Base-by-base conservation (phyloP, 2,888 invertebrate genomes). In the Allacma fusca region DNA sequence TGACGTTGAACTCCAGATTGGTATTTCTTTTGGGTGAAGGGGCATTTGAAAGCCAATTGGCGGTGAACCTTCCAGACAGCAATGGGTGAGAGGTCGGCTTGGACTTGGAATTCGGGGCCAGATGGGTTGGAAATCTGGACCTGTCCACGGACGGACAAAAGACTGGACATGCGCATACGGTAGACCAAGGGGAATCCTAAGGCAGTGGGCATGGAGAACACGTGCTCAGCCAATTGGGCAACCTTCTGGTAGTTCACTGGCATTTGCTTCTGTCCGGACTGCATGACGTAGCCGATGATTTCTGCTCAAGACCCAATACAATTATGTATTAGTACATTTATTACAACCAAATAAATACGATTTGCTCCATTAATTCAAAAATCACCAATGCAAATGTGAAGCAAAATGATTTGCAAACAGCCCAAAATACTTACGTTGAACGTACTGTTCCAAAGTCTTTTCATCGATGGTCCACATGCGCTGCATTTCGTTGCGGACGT, bases 111-210 rank as follows among this genome's bases (percentile, higher is more conserved):
- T 23, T 82, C 82, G n/a, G 73, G n/a, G 16, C 71, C 77, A 5
- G 64, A 24, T n/a, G 59, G 40, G 40, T 29, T 77, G 70, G 77
- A 72, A 9, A 82, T 16, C 44, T 77, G 81, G 50, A 80, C 71
- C 62, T 78, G 74, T 79, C 83, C 83, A 50, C 80, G 81, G n/a
- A 82, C 24, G 16, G 62, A 62, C 19, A 62, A 26, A n/a, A n/a
- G n/a, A n/a, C n/a, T n/a, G n/a, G n/a, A n/a, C n/a, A n/a, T n/a
- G n/a, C n/a, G n/a, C n/a, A 79, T 78, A 69, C 80, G 76, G 80
- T 80, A 81, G 75, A 75, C 72, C 59, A 83, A 59, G 57, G 93
- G 92, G 83, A 92, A 87, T 86, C 93, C 93, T 83, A 89, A 89
- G 78, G 90, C 91, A n/a, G 91, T 89, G 1, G 93, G 73, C 75